Evolutionary conservation across 1,140 invertebrate genomes (phyloP), one percentile per base, ranked within the genome.

Genomic region (Aphaenogaster rudis): DNA sequence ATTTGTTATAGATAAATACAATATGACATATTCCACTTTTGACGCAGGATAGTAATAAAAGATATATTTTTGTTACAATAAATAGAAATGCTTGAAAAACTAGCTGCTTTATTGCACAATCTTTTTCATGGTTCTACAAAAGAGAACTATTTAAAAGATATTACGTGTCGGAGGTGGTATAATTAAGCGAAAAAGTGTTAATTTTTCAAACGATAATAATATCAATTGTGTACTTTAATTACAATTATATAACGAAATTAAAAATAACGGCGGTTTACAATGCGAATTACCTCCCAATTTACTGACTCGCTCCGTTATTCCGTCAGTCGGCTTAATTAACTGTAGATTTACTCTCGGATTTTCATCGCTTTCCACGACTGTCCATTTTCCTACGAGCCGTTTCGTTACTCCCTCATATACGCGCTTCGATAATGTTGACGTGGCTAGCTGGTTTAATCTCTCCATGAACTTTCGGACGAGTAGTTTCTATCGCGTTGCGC

Each of bases 381-480:
- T 81, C 21, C 39, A 36, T 79, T 79, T 48, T 50, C 15, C 39
- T 81, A 21, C 9, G 28, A 45, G 9, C 33, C 15, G n/a, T 45
- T 69, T 71, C 64, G 50, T 52, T 81, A 69, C 36, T n/a, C 36
- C 36, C 33, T 45, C 39, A 57, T 45, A 54, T 71, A 33, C 48
- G 15, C 59, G 50, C 48, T 57, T 81, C 79, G 50, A 81, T 81
- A 81, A 81, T 72, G 79, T 71, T 72, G 79, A 81, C 66, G 79
- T 45, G 81, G 57, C 57, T 77, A 39, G 72, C 42, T 45, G 71
- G 45, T 71, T 81, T 85, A 85, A 78, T 85, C 77, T 84, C 81
- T 77, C 11, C 42, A 28, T 61, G 71, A 77, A 77, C 36, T 48
- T 85, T 85, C 42, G 81, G 54, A 45, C 69, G 69, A 77, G 33